phyloP scores from a whole-genome alignment of 1,140 invertebrate genomes.

The Carcinoscorpius rotundicauda region DNA sequence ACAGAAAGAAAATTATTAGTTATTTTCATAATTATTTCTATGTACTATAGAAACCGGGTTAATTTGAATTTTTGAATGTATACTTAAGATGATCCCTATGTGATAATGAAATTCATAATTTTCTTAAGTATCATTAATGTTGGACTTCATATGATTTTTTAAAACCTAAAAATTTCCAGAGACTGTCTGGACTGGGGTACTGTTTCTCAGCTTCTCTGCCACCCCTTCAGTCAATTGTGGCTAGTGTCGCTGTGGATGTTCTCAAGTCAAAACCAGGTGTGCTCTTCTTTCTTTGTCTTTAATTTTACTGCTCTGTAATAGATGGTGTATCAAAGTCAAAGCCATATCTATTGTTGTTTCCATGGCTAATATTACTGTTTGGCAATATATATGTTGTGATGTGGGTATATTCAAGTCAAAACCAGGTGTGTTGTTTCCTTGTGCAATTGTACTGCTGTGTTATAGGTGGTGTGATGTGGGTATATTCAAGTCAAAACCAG shows the following conservation, averaged over 20 bases:
- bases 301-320: background rate
- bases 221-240: constrained; percentile 75
- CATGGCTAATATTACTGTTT: constrained; percentile 3
- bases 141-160: too few species aligned
- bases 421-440: constrained; percentile 40
- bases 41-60: background rate
- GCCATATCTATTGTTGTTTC: background rate
- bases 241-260: constrained; percentile 59
- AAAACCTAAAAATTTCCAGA: constrained; percentile 23
- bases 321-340: constrained; percentile 12
- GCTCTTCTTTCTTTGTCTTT: constrained; percentile 38
- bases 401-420: constrained; percentile 59
- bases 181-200: constrained; percentile 55
- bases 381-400: constrained; percentile 31
- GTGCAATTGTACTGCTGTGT: constrained; percentile 27
- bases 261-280: constrained; percentile 54
- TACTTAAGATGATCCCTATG: too few species aligned
- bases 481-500: constrained; percentile 17
- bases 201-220: constrained; percentile 96
- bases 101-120: too few species aligned
- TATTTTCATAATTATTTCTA: too few species aligned
- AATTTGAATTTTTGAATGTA: background rate
- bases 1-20: too few species aligned
- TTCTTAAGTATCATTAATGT: too few species aligned
- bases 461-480: constrained; percentile 44